These are phyloP conservation scores for Somateria mollissima DNA, from an alignment of 2,797 vertebrate genomes.

Conservation along the genomic window DNA sequence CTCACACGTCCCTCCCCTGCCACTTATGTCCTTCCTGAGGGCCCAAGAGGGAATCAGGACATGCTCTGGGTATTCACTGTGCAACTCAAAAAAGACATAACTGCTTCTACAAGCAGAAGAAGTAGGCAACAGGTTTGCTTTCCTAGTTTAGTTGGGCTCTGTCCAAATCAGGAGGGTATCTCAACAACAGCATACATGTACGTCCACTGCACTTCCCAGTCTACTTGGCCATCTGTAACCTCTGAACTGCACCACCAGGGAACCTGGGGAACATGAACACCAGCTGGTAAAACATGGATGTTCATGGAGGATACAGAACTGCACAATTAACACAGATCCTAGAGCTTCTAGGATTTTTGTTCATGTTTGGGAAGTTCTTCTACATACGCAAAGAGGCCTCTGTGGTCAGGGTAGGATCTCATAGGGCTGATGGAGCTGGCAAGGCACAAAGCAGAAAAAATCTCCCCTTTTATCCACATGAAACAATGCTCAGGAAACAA, in stretches of 20 bases:
- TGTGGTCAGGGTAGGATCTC: neutral
- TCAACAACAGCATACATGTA: neutral
- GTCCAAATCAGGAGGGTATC: neutral
- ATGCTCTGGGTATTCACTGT: neutral
- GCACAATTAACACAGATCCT: neutral
- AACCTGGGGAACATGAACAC: neutral
- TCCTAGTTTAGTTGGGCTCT: neutral
- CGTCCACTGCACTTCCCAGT: neutral
- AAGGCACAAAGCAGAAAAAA: neutral
- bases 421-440: neutral
- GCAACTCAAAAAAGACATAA: neutral
- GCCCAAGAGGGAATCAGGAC: neutral
- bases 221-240: neutral
- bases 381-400: neutral
- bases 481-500: neutral
- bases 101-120: neutral
- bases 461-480: neutral
- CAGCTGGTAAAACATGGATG: neutral
- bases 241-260: neutral
- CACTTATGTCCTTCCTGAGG: neutral
- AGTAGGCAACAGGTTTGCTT: neutral
- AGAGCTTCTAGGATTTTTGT: neutral
- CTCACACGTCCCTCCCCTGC: neutral
- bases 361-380: neutral
- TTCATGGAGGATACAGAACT: neutral